phyloP scores from a whole-genome alignment of 2,888 invertebrate species.

The Erannis defoliaria region DNA sequence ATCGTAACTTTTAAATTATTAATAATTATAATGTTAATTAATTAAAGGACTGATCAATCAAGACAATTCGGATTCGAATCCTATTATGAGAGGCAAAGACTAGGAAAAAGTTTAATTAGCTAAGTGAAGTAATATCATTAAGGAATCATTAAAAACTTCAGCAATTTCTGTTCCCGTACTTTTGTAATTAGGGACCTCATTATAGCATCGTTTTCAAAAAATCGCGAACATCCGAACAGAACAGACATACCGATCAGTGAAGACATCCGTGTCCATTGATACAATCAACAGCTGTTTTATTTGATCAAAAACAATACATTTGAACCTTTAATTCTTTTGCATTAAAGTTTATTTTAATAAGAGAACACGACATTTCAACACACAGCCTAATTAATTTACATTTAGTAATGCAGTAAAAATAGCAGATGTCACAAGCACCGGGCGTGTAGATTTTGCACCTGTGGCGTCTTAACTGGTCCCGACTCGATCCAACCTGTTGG shows the following conservation, averaged over 20 bases:
- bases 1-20: no score
- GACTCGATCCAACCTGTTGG: slow-evolving; percentile 39
- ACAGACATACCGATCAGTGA: slow-evolving; percentile 16
- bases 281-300: slow-evolving; percentile 32
- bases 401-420: slow-evolving; percentile 27
- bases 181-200: slow-evolving; percentile 21
- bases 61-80: neutral
- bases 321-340: slow-evolving; percentile 3
- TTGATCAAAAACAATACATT: slow-evolving; percentile 12
- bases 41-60: neutral
- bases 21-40: no score
- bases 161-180: slow-evolving; percentile 11
- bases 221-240: slow-evolving; percentile 19
- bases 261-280: slow-evolving; percentile 16
- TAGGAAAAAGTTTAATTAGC: slow-evolving; percentile 15
- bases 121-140: slow-evolving; percentile 2
- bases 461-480: slow-evolving; percentile 36
- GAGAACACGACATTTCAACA: neutral
- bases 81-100: neutral
- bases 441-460: slow-evolving; percentile 46
- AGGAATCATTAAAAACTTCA: slow-evolving; percentile 18
- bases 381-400: slow-evolving; percentile 35
- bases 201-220: slow-evolving; percentile 22
- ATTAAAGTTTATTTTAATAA: neutral
- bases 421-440: slow-evolving; percentile 41